Evolutionary conservation across 1,140 invertebrate genomes (phyloP).

Genomic region (Brachionus manjavacas): DNA sequence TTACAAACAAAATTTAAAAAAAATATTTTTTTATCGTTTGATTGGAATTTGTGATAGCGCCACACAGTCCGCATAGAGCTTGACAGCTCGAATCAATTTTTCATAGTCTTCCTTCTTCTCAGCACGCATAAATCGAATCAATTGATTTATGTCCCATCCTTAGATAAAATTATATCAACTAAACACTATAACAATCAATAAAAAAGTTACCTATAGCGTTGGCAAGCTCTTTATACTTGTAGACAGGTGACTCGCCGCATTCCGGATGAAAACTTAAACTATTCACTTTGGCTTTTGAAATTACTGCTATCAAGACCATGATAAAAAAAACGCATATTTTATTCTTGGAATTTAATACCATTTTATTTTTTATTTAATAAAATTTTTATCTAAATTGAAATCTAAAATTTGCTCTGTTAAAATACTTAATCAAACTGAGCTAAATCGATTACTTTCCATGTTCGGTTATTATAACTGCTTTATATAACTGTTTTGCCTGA

Average conservation of each 20-base stretch:
- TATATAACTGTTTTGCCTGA: neutral
- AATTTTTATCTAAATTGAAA: neutral
- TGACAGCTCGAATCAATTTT: conserved; percentile 8
- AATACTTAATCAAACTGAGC: neutral
- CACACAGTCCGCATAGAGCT: conserved; percentile 8
- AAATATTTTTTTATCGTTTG: neutral
- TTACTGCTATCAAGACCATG: neutral
- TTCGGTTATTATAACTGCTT: neutral
- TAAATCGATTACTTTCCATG: neutral
- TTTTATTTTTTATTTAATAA: neutral
- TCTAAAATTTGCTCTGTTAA: neutral
- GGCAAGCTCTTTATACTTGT: conserved; percentile 26
- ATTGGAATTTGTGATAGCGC: conserved; percentile 26
- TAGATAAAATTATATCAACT: neutral
- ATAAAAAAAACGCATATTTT: conserved; percentile 10
- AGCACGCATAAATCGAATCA: conserved; percentile 27
- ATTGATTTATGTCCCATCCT: conserved; percentile 36
- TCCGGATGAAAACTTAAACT: conserved; percentile 30
- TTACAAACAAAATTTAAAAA: neutral
- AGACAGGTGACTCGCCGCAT: conserved; percentile 28
- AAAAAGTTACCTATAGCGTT: conserved; percentile 28
- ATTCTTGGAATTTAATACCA: conserved; percentile 30
- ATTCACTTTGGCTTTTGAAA: neutral
- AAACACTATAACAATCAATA: neutral
- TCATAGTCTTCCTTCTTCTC: conserved; percentile 33